Conservation (phyloP, 2,888 invertebrate genomes). For the Acleris holmiana region DNA sequence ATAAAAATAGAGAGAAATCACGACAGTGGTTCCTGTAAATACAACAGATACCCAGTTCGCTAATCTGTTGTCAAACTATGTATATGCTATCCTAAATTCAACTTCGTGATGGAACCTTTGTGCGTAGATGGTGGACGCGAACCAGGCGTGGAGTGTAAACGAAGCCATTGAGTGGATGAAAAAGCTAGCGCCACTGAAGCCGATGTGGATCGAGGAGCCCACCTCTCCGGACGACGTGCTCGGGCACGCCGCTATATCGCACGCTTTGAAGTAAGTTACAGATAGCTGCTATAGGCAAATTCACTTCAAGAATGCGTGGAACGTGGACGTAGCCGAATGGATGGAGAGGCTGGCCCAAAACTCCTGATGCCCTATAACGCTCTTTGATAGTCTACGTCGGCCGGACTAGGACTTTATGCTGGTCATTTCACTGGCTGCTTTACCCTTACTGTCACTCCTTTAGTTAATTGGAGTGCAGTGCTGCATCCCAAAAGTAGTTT, state of each 20-base stretch:
- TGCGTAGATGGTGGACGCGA: constrained; percentile 92
- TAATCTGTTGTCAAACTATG: no score
- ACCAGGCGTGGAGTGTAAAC: constrained; percentile 94
- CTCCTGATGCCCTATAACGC: constrained; percentile 92
- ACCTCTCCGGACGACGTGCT: constrained; percentile 95
- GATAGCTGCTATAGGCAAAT: neutral
- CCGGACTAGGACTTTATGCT: no score
- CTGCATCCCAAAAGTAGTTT: no score
- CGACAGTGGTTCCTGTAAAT: no score
- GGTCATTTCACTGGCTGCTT: no score
- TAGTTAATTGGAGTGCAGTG: no score
- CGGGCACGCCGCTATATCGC: constrained; percentile 92
- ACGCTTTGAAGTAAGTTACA: constrained; percentile 82
- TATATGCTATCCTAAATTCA: no score
- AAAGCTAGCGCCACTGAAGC: constrained; percentile 88
- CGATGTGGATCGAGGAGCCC: constrained; percentile 96
- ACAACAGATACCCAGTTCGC: no score
- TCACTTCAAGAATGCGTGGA: neutral
- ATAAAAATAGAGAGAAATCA: no score
- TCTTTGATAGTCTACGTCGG: constrained; percentile 74
- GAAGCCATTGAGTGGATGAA: constrained; percentile 95
- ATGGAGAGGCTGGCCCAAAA: constrained; percentile 92
- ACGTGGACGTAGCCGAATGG: constrained; percentile 84
- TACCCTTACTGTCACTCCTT: no score
- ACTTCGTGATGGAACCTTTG: neutral